These are phyloP conservation scores for Tolypeutes matacus DNA, from an alignment of 2,797 vertebrate species.

Conservation along the genomic window DNA sequence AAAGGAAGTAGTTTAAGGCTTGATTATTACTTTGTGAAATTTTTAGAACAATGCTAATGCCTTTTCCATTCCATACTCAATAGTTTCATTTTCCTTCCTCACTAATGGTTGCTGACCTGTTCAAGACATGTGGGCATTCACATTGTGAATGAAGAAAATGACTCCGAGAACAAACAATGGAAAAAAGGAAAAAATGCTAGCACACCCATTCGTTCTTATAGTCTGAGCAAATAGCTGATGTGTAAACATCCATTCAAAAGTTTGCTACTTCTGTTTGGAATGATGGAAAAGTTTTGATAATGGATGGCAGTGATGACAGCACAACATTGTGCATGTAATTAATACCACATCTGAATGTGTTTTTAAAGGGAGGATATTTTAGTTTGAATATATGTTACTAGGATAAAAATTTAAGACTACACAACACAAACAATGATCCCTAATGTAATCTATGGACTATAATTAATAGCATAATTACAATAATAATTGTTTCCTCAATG, in stretches of 20 bases:
- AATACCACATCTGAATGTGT: too few species aligned
- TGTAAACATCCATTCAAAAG: conserved; percentile 50
- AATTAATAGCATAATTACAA: too few species aligned
- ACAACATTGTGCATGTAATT: too few species aligned
- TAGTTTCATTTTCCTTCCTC: conserved; percentile 70
- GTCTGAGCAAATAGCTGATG: conserved; percentile 9
- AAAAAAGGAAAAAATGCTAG: conserved; percentile 34
- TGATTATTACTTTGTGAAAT: conserved; percentile 25
- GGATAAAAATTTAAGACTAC: too few species aligned
- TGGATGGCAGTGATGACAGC: too few species aligned
- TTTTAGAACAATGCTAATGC: conserved; percentile 67
- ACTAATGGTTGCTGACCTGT: neutral
- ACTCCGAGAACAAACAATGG: conserved; percentile 20
- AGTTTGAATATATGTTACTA: too few species aligned
- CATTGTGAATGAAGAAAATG: neutral
- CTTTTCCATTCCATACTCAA: conserved; percentile 63
- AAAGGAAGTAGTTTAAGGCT: conserved; percentile 40
- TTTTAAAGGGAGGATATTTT: too few species aligned
- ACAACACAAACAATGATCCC: too few species aligned
- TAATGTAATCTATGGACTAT: too few species aligned
- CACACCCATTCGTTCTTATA: conserved; percentile 32
- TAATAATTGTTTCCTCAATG: too few species aligned
- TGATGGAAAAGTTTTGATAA: too few species aligned
- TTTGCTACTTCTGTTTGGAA: neutral
- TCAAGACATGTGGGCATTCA: conserved; percentile 4